A percentile compares a stretch with the other conserved stretches of the same genome.
Evolutionary conservation across 2,888 invertebrate genomes (phyloP).

Genomic region (Stegana nigrithorax): DNA sequence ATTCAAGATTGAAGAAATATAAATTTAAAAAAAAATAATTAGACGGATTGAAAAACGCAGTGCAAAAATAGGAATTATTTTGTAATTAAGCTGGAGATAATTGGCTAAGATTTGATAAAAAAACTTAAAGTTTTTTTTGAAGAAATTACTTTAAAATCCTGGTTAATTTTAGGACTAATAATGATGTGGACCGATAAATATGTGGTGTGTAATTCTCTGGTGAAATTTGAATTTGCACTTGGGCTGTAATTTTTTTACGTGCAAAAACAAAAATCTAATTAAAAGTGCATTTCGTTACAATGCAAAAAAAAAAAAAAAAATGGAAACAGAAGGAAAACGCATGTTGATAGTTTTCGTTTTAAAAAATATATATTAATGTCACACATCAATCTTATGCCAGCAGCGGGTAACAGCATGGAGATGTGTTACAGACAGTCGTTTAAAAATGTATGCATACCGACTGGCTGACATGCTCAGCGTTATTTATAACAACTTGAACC

Average conservation of each 20-base stretch:
- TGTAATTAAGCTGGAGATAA: no score
- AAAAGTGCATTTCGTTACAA: constrained; percentile 14
- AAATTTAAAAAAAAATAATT: not conserved
- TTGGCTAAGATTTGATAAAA: no score
- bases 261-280: constrained; percentile 12
- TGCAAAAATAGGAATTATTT: no score
- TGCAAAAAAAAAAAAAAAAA: no score
- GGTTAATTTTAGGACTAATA: no score
- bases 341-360: constrained; percentile 1
- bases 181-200: not conserved
- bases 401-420: no score
- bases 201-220: not conserved
- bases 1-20: not conserved
- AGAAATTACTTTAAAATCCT: no score
- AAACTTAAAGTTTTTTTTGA: no score
- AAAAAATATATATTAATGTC: constrained; percentile 12
- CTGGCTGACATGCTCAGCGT: not conserved
- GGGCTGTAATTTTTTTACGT: constrained; percentile 11
- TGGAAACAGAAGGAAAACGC: not conserved
- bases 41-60: no score
- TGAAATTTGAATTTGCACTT: no score
- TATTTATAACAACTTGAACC: no score
- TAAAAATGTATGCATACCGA: not conserved
- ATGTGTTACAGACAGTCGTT: no score
- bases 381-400: constrained; percentile 11